A percentile compares a stretch with the other conserved stretches of the same genome.
These are phyloP conservation scores for Cordilura impudica DNA, from an alignment of 2,888 invertebrate species.

Conservation along the genomic window DNA sequence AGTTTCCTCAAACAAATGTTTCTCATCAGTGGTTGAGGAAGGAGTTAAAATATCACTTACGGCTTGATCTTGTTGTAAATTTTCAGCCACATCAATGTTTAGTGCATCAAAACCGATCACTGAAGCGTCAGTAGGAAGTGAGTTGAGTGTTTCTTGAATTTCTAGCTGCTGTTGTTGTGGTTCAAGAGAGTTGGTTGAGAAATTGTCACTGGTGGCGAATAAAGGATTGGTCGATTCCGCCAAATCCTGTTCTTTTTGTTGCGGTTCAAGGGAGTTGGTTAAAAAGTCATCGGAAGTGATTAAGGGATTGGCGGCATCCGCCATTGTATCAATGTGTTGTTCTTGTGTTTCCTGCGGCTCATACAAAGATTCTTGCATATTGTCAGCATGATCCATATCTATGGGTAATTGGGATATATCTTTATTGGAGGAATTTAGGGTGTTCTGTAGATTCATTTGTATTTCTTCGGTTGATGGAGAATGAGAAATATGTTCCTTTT, in stretches of 20 bases:
- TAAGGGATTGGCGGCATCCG: neutral
- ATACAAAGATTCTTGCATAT: conserved; percentile 73
- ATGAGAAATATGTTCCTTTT: conserved; percentile 72
- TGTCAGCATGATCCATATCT: conserved; percentile 60
- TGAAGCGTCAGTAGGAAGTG: conserved; percentile 54
- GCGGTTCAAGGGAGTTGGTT: neutral
- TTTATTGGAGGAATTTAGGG: conserved; percentile 54
- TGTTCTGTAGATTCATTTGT: conserved; percentile 67
- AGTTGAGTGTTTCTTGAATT: conserved; percentile 28
- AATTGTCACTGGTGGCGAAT: neutral
- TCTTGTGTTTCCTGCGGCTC: conserved; percentile 62
- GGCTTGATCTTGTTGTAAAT: neutral
- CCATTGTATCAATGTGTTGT: neutral
- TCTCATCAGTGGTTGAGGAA: conserved; percentile 68
- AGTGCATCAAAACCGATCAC: conserved; percentile 60
- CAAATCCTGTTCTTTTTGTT: conserved; percentile 9
- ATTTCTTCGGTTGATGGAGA: conserved; percentile 74
- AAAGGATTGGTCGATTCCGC: conserved; percentile 23
- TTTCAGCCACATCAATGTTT: neutral
- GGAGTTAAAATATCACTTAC: conserved; percentile 40
- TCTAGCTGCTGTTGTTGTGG: conserved; percentile 14
- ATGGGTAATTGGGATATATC: conserved; percentile 60
- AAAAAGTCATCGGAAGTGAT: neutral
- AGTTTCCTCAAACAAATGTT: conserved; percentile 72
- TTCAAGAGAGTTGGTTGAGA: conserved; percentile 17